These are phyloP conservation scores for Drosophila navojoa DNA, from an alignment of 1,140 invertebrate genomes.

Conservation along the genomic window DNA sequence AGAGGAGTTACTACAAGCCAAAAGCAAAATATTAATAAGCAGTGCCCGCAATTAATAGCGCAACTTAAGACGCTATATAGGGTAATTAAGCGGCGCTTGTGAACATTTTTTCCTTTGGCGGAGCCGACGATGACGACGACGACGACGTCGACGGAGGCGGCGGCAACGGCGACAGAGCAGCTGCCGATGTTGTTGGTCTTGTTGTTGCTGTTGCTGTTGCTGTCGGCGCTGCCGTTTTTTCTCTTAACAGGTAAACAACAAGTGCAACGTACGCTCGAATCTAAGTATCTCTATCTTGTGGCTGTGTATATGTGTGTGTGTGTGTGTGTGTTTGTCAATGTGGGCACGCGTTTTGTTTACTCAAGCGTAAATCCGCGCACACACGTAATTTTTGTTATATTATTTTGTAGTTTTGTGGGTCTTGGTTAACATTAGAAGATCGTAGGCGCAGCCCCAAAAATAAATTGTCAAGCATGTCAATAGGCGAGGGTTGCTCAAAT, in stretches of 20 bases:
- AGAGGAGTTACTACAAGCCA: conserved; percentile 47
- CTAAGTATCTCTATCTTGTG: conserved; percentile 30
- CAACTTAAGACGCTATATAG: conserved; percentile 82
- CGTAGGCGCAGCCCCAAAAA: conserved; percentile 39
- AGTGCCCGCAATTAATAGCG: conserved; percentile 81
- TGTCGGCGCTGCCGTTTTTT: conserved; percentile 57
- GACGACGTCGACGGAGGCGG: conserved; percentile 7
- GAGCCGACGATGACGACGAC: conserved; percentile 51
- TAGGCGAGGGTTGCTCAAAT: conserved; percentile 17
- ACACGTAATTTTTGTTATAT: conserved; percentile 63
- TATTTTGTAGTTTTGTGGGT: conserved; percentile 34
- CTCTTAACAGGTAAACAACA: conserved; percentile 70
- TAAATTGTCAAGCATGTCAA: conserved; percentile 18
- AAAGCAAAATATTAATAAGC: conserved; percentile 80
- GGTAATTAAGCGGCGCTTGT: conserved; percentile 82
- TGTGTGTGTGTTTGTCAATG: conserved; percentile 26
- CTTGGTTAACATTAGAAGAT: conserved; percentile 38
- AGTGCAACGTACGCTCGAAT: conserved; percentile 70
- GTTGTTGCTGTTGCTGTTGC: conserved; percentile 8
- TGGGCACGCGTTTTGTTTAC: conserved; percentile 61
- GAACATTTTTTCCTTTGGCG: conserved; percentile 78
- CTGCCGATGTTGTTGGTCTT: conserved; percentile 22
- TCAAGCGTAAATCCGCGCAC: conserved; percentile 78
- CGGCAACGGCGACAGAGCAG: conserved; percentile 12
- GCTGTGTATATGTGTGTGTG: conserved; percentile 20